Evolutionary conservation across 1,140 invertebrate species (phyloP).

Genomic region (Drosophila ananassae): DNA sequence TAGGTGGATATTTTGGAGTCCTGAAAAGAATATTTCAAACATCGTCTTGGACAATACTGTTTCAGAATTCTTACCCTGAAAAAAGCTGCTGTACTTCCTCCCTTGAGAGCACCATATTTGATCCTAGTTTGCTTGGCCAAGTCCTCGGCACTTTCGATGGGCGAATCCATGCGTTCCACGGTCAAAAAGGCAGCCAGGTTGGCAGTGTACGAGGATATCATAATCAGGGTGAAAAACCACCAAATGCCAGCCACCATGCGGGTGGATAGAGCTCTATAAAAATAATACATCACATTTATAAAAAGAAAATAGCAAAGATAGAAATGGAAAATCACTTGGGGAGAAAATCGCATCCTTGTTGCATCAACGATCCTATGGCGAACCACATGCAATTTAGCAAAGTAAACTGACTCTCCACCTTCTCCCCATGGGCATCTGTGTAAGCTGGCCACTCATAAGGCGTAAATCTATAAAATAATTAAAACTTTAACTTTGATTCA

Average conservation of each 20-base stretch:
- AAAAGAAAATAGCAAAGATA: neutral
- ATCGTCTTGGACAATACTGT: neutral
- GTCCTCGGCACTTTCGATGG: slow-evolving; percentile 98
- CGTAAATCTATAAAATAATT: slow-evolving; percentile 88
- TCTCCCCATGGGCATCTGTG: slow-evolving; percentile 90
- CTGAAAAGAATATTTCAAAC: slow-evolving; percentile 82
- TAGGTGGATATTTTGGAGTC: slow-evolving; percentile 96
- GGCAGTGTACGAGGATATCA: slow-evolving; percentile 99
- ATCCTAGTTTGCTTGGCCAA: slow-evolving; percentile 98
- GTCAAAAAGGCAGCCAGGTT: slow-evolving; percentile 98
- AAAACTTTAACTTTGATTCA: neutral
- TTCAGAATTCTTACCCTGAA: slow-evolving; percentile 89
- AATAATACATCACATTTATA: neutral
- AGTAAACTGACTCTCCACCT: slow-evolving; percentile 95
- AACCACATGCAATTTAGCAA: slow-evolving; percentile 98
- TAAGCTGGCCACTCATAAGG: slow-evolving; percentile 97
- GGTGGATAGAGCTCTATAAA: slow-evolving; percentile 91
- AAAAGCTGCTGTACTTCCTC: slow-evolving; percentile 96
- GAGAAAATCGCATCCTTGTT: slow-evolving; percentile 95
- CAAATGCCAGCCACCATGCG: slow-evolving; percentile 96
- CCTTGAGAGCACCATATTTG: slow-evolving; percentile 96
- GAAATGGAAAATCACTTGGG: slow-evolving; percentile 89
- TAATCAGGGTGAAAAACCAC: slow-evolving; percentile 99
- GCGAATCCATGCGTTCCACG: slow-evolving; percentile 97
- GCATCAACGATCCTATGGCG: slow-evolving; percentile 96